These are phyloP conservation scores for Desmodus rotundus DNA, from an alignment of 2,113 vertebrate species.

Conservation along the genomic window DNA sequence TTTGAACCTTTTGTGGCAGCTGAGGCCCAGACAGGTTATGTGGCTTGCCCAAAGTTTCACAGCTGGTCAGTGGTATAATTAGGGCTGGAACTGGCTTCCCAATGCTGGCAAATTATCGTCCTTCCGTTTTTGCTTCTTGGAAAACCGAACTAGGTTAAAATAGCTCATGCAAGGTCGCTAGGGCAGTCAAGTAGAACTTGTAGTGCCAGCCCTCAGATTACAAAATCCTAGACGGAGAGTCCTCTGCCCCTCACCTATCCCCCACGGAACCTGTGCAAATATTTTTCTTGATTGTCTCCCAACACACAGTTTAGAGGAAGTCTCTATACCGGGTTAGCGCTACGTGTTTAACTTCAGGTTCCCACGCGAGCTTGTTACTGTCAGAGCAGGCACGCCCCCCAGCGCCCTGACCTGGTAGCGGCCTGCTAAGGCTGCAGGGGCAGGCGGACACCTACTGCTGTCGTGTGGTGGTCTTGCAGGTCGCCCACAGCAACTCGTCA, in stretches of 20 bases:
- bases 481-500: background rate
- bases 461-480: background rate
- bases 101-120: background rate
- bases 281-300: conserved; percentile 38
- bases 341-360: background rate
- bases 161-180: conserved; percentile 51
- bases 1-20: background rate
- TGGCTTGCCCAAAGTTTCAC: background rate
- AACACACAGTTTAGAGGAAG: background rate
- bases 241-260: background rate
- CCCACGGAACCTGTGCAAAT: background rate
- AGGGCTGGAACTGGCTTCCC: background rate
- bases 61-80: background rate
- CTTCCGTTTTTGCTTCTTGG: conserved; percentile 44
- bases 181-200: conserved; percentile 18
- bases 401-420: background rate
- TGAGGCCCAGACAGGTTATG: background rate
- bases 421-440: background rate
- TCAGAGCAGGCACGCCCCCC: background rate
- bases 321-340: background rate
- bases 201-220: background rate
- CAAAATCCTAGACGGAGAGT: background rate
- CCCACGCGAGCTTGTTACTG: background rate
- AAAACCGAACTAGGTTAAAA: conserved; percentile 53
- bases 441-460: background rate